A percentile compares a stretch with the other conserved stretches of the same genome.
These are phyloP conservation scores for Drosophila subobscura DNA, from an alignment of 1,140 invertebrate genomes.

Conservation along the genomic window DNA sequence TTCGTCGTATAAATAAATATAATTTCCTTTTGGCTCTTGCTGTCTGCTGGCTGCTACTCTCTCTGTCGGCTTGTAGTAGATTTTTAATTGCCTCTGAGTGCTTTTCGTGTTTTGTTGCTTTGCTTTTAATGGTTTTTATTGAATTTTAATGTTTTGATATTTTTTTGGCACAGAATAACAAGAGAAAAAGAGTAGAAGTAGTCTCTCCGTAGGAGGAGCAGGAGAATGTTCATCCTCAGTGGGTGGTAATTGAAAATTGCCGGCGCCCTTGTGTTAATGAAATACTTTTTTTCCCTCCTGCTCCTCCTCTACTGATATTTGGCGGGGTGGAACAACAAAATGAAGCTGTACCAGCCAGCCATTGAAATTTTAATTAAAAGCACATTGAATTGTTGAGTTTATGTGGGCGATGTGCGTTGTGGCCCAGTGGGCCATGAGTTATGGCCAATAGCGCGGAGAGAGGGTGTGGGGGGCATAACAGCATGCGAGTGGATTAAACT, in stretches of 20 bases:
- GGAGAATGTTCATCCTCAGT: slow-evolving; percentile 47
- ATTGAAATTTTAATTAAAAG: slow-evolving; percentile 77
- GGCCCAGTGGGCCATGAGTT: slow-evolving; percentile 69
- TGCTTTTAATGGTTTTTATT: slow-evolving; percentile 76
- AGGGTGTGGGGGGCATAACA: slow-evolving; percentile 26
- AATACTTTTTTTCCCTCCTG: slow-evolving; percentile 44
- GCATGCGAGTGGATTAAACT: slow-evolving; percentile 65
- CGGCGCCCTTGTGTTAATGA: slow-evolving; percentile 71
- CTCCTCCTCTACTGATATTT: slow-evolving; percentile 18
- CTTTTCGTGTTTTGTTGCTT: slow-evolving; percentile 66
- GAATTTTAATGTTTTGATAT: slow-evolving; percentile 81
- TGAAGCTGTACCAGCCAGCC: slow-evolving; percentile 27
- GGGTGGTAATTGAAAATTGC: slow-evolving; percentile 74
- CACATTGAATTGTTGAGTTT: slow-evolving; percentile 76
- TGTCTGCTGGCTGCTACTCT: slow-evolving; percentile 38
- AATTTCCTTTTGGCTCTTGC: slow-evolving; percentile 56
- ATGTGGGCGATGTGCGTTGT: slow-evolving; percentile 48
- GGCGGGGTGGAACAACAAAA: slow-evolving; percentile 42
- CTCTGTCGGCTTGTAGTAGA: slow-evolving; percentile 63
- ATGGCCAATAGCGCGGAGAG: slow-evolving; percentile 38
- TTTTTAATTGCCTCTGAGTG: slow-evolving; percentile 80
- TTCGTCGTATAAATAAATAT: slow-evolving; percentile 68
- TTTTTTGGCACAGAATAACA: slow-evolving; percentile 48
- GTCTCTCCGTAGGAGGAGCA: slow-evolving; percentile 19
- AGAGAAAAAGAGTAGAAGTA: background rate